Percentiles rank a stretch among this genome's conserved stretches.
Evolutionary conservation across 2,888 invertebrate species (phyloP).

Genomic region (Nesidiocoris tenuis): DNA sequence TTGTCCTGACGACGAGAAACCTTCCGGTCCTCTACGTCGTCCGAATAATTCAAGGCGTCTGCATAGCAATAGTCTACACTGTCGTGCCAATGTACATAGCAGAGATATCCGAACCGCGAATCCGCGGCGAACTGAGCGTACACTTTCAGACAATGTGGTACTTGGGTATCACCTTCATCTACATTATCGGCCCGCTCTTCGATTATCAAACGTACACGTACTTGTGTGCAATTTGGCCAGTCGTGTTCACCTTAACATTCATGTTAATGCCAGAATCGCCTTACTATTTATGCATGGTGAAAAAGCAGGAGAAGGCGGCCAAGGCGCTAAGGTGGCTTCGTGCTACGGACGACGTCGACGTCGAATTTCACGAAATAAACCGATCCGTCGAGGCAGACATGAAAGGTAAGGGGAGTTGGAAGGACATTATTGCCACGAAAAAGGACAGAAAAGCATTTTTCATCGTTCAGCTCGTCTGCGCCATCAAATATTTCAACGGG

Average conservation of each 20-base stretch:
- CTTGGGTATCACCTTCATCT: conserved; percentile 49
- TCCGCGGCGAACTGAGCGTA: conserved; percentile 50
- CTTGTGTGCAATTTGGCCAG: conserved; percentile 57
- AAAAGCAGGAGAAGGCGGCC: conserved; percentile 57
- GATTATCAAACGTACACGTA: conserved; percentile 55
- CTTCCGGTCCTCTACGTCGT: conserved; percentile 48
- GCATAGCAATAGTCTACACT: conserved; percentile 49
- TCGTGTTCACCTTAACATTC: conserved; percentile 58
- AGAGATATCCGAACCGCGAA: conserved; percentile 50
- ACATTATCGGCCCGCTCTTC: conserved; percentile 48
- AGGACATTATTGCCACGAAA: conserved; percentile 43
- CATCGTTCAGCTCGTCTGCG: conserved; percentile 46
- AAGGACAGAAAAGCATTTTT: conserved; percentile 46
- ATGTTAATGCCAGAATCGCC: conserved; percentile 65
- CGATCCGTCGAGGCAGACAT: conserved; percentile 36
- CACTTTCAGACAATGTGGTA: conserved; percentile 51
- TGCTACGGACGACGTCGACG: conserved; percentile 28
- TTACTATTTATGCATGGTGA: conserved; percentile 61
- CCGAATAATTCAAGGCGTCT: conserved; percentile 50
- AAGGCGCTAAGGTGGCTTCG: conserved; percentile 46
- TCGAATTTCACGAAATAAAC: conserved; percentile 45
- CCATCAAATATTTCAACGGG: conserved; percentile 48
- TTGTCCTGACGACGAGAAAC: conserved; percentile 48
- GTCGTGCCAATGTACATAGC: conserved; percentile 51
- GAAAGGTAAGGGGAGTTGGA: conserved; percentile 39